Percentiles rank a stretch among this genome's conserved stretches.
Conservation (phyloP, 1,140 invertebrate species). For the Mya arenaria region DNA sequence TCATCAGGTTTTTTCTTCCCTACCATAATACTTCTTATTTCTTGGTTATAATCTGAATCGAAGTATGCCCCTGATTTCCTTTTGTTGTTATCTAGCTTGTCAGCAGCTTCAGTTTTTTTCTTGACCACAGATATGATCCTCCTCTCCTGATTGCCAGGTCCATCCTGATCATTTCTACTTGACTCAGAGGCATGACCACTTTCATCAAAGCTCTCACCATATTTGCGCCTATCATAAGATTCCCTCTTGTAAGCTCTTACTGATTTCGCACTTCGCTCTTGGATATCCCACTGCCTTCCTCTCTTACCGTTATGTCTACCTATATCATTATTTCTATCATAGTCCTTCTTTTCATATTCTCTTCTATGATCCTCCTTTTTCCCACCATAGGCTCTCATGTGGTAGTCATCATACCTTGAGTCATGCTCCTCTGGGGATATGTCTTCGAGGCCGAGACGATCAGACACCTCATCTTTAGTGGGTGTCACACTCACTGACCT, state of each 20-base stretch:
- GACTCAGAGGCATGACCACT: no score
- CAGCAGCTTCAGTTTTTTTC: slow-evolving; percentile 1
- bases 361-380: neutral
- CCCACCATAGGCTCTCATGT: slow-evolving; percentile 5
- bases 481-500: slow-evolving; percentile 25
- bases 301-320: no score
- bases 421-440: slow-evolving; percentile 33
- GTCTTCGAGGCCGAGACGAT: slow-evolving; percentile 33
- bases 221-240: no score
- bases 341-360: neutral
- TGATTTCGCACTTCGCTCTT: no score
- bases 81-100: neutral
- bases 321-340: no score
- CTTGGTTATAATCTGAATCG: neutral
- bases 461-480: slow-evolving; percentile 46
- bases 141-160: neutral
- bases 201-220: no score
- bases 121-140: slow-evolving; percentile 12
- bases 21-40: slow-evolving; percentile 11
- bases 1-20: slow-evolving; percentile 6
- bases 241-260: no score
- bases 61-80: neutral
- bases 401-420: slow-evolving; percentile 13
- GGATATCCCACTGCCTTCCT: no score
- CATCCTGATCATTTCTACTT: neutral